Evolutionary conservation across 2,888 invertebrate genomes (phyloP).

Genomic region (Bruchidius siliquastri): DNA sequence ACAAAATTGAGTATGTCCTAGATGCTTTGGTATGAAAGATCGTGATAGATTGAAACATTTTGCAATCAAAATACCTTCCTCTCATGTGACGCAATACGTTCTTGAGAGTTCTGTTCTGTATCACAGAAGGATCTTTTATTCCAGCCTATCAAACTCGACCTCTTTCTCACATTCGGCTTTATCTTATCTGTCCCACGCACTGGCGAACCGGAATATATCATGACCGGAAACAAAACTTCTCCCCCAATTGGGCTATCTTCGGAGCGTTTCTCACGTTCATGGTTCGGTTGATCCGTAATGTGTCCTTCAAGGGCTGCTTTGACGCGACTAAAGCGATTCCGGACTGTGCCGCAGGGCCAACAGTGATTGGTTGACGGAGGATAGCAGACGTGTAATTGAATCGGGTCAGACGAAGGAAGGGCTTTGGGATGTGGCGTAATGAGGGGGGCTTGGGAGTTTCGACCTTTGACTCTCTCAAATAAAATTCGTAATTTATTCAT

Average conservation of each 20-base stretch:
- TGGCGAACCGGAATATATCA: conserved; percentile 29
- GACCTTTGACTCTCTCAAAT: too few relatives aligned
- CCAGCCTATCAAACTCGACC: too few relatives aligned
- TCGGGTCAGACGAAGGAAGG: neutral
- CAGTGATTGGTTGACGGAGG: neutral
- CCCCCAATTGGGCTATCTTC: conserved; percentile 34
- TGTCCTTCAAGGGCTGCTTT: conserved; percentile 16
- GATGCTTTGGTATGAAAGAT: too few relatives aligned
- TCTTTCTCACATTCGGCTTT: neutral
- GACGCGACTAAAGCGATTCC: neutral
- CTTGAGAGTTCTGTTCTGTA: too few relatives aligned
- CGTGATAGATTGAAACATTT: too few relatives aligned
- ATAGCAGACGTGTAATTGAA: neutral
- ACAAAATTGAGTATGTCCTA: too few relatives aligned
- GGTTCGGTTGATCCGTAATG: conserved; percentile 31
- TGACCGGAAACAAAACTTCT: conserved; percentile 31
- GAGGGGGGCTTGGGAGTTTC: too few relatives aligned
- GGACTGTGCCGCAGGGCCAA: neutral
- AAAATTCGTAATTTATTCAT: too few relatives aligned
- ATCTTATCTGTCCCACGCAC: conserved; percentile 26
- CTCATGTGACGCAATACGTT: too few relatives aligned
- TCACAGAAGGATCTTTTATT: too few relatives aligned
- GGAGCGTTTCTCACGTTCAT: conserved; percentile 32
- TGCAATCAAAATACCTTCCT: too few relatives aligned
- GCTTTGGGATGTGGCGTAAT: neutral